Evolutionary conservation across 2,113 vertebrate genomes (phyloP).

Genomic region (Malurus melanocephalus): DNA sequence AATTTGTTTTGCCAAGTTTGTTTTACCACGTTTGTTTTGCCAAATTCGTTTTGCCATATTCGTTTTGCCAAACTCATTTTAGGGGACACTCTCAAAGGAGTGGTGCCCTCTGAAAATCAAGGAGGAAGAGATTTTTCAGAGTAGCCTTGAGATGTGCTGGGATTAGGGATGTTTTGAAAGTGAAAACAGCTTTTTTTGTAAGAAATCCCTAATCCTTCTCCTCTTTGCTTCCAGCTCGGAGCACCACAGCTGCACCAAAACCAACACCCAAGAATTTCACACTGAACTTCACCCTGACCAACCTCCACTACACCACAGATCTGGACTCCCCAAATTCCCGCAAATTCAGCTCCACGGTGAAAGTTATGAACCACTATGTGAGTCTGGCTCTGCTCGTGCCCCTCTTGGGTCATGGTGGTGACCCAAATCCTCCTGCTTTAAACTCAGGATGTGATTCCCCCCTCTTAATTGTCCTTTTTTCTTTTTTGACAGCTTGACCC

Average conservation of each 20-base stretch:
- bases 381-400: neutral
- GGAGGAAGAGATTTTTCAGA: neutral
- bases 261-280: slow-evolving; percentile 6
- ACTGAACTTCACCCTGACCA: slow-evolving; percentile 52
- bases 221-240: neutral
- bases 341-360: slow-evolving; percentile 6
- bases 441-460: neutral
- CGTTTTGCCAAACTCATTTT: no score
- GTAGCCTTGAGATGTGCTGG: neutral
- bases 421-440: neutral
- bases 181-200: neutral
- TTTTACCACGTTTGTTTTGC: no score
- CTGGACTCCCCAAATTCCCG: neutral
- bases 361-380: slow-evolving; percentile 16
- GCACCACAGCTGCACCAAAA: neutral
- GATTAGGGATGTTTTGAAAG: neutral
- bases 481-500: slow-evolving; percentile 25
- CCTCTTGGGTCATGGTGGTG: neutral
- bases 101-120: neutral
- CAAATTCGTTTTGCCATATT: no score
- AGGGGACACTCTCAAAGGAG: neutral
- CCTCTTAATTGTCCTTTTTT: neutral
- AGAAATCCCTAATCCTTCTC: neutral
- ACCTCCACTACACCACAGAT: neutral
- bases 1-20: no score